Evolutionary conservation across 2,888 invertebrate species (phyloP).

Genomic region (Synanthedon myopaeformis): DNA sequence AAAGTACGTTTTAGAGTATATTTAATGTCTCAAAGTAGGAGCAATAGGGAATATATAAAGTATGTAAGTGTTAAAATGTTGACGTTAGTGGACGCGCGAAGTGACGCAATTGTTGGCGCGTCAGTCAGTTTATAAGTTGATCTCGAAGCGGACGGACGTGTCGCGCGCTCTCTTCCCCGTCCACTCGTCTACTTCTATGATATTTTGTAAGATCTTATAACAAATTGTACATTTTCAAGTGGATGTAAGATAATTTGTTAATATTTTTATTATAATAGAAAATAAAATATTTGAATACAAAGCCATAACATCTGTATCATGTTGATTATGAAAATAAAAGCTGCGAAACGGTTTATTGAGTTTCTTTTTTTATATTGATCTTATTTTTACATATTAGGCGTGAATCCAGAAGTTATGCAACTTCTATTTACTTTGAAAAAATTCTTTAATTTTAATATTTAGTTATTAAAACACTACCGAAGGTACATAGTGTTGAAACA

Average conservation of each 20-base stretch:
- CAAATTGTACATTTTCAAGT: constrained; percentile 68
- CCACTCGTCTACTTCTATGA: constrained; percentile 39
- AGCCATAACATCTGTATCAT: constrained; percentile 70
- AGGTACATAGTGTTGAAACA: too few species aligned
- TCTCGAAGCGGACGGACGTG: constrained; percentile 17
- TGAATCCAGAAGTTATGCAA: too few species aligned
- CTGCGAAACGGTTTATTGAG: constrained; percentile 34
- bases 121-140: constrained; percentile 13
- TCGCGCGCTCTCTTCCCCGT: constrained; percentile 10
- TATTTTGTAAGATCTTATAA: constrained; percentile 63
- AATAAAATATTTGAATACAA: constrained; percentile 58
- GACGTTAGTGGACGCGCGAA: constrained; percentile 27
- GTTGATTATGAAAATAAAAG: constrained; percentile 67
- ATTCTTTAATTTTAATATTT: too few species aligned
- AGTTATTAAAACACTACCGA: too few species aligned
- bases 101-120: neutral
- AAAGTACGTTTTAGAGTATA: constrained; percentile 27
- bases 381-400: too few species aligned
- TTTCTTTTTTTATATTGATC: constrained; percentile 2
- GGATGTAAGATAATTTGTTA: constrained; percentile 70
- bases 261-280: constrained; percentile 68
- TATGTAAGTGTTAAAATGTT: constrained; percentile 43
- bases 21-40: constrained; percentile 44
- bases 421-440: too few species aligned
- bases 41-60: constrained; percentile 30